These are phyloP conservation scores for Ailurus styani DNA, from an alignment of 2,113 vertebrate species.

Conservation along the genomic window DNA sequence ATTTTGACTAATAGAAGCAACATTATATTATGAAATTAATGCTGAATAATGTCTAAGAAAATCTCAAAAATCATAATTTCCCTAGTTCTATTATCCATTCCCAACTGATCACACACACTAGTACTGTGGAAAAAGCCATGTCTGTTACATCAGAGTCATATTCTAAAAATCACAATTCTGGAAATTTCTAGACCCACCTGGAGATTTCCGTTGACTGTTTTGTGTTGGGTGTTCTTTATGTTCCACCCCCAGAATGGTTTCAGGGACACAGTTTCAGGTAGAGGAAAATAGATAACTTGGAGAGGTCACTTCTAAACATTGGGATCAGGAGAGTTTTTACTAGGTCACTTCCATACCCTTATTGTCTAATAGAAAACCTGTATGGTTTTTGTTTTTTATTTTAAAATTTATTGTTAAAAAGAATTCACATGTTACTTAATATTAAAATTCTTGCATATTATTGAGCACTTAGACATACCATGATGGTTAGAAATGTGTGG, in stretches of 20 bases:
- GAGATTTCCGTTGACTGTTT: neutral
- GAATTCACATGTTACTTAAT: neutral
- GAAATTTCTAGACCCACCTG: neutral
- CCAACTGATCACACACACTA: neutral
- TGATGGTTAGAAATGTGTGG: neutral
- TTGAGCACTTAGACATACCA: neutral
- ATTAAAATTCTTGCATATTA: neutral
- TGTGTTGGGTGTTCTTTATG: neutral
- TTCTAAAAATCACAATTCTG: neutral
- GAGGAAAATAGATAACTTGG: neutral
- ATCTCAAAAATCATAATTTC: neutral
- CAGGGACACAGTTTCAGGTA: neutral
- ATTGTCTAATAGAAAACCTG: neutral
- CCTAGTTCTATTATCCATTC: neutral
- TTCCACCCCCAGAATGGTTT: neutral
- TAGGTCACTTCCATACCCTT: neutral
- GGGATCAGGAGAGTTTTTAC: neutral
- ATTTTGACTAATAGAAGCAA: neutral
- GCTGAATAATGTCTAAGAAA: neutral
- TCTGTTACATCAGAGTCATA: neutral
- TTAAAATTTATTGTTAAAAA: neutral
- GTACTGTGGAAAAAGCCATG: neutral
- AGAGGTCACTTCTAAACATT: neutral
- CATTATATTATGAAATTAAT: neutral
- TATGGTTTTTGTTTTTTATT: too few species aligned